Base-by-base conservation (phyloP, 2,888 invertebrate genomes). In the Stictocephala bisonia region DNA sequence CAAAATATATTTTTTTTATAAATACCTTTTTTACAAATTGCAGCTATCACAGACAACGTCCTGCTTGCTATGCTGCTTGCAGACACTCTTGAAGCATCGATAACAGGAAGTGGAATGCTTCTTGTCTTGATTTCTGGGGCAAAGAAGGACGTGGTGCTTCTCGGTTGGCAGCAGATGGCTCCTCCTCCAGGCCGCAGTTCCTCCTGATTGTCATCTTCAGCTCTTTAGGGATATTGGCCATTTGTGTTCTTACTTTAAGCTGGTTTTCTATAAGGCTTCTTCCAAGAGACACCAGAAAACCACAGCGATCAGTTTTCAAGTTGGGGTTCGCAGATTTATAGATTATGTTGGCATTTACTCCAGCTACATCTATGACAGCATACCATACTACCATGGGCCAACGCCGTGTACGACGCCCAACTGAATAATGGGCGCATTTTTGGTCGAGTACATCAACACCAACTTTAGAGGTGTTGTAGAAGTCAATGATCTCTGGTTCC, bases 401-500 rank as follows among this genome's bases (percentile, higher is more conserved):
- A 9, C 48, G 24, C 15, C 29, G 9, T 9, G 22, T 66, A 18
- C 48, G 22, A 26, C 44, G 44, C 13, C 41, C 24, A 2, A 44
- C 67, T 13, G 48, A 7, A 27, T n/a, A 67, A 13, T 24, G 44
- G 29, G 67, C 67, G 15, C 67, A 29, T 20, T 70, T 70, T 56
- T 51, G 53, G 29, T 69, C 69, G 27, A 69, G 22, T 13, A 15
- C 11, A 69, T 31, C 53, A 18, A 53, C 48, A 13, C 66, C 44
- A n/a, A 13, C 35, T 66, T 66, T 66, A 9, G 66, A 41, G 13
- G 41, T n/a, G 20, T 69, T 67, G 18, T 67, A 67, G 18, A 67
- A 70, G 1, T 70, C 70, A 35, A 70, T 56, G 7, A 70, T 22
- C 26, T 70, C 70, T n/a, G 70, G 53, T 35, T 53, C 15, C 7